Evolutionary conservation across 2,797 vertebrate species (phyloP), one percentile per base, ranked within the genome.

Genomic region (Poecilia gillii): DNA sequence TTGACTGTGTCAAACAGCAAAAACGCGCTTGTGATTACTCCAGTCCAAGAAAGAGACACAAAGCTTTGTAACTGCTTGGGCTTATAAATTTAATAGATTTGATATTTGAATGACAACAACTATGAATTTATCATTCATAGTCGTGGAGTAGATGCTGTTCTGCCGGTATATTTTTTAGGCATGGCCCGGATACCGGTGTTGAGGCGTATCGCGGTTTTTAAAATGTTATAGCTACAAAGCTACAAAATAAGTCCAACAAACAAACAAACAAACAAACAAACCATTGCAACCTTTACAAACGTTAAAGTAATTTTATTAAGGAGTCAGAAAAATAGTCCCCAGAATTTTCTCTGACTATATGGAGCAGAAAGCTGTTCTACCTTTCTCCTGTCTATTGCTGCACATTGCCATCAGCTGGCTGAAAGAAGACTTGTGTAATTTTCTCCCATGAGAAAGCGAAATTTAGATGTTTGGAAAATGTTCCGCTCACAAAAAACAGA

Each of bases 1-100:
- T 84, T 87, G 84, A 84, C 81, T 84, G 33, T 72, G 53, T 77
- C 81, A 74, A 84, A 76, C 75, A 78, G 85, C 57, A 59, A 59
- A 13, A 73, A 59, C 3, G 53, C 53, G 66, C 3, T 66, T 16
- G 23, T 36, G 20, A 12, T 39, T n/a, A 3, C 4, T 41, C 49
- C 46, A 36, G 28, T 31, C 49, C 36, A 55, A 20, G 4, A 18
- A 75, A 71, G 82, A 73, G 77, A 78, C 45, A 31, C 75, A 41
- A 49, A 51, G 72, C 53, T 78, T 68, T 81, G 51, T 74, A 76
- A 74, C 68, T 59, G 59, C 66, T 28, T 41, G 43, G 46, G 5
- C 39, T 79, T 70, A 45, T 55, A 64, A 4, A 41, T 68, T 68
- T 25, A 2, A 25, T 13, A 68, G 36, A 20, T 11, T 41, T 41